These are phyloP conservation scores for Leptestheria dahalacensis DNA, from an alignment of 1,140 invertebrate species.

Conservation along the genomic window DNA sequence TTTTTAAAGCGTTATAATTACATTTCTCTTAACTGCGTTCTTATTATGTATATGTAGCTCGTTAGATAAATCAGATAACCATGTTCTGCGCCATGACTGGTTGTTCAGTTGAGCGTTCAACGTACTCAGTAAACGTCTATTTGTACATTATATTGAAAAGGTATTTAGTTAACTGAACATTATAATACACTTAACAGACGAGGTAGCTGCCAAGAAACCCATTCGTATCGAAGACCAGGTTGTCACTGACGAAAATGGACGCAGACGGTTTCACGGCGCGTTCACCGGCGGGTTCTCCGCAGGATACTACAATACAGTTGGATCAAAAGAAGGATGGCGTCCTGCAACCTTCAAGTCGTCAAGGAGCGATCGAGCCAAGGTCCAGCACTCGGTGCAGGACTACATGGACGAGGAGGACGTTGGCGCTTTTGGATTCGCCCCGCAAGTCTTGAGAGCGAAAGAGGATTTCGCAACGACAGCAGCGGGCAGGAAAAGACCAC, in stretches of 20 bases:
- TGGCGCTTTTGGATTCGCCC: conserved; percentile 88
- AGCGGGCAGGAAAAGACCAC: conserved; percentile 20
- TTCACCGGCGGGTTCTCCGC: conserved; percentile 99
- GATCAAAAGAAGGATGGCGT: conserved; percentile 85
- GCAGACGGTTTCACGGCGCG: conserved; percentile 91
- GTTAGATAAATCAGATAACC: conserved; percentile 10
- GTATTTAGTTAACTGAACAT: too few relatives aligned
- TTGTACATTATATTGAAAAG: too few relatives aligned
- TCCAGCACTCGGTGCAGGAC: conserved; percentile 60
- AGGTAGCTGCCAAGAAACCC: conserved; percentile 61
- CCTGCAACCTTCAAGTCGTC: conserved; percentile 87
- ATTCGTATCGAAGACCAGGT: conserved; percentile 74
- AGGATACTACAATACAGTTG: conserved; percentile 94
- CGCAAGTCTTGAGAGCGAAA: conserved; percentile 59
- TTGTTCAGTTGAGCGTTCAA: too few relatives aligned
- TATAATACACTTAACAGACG: too few relatives aligned
- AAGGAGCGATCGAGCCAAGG: conserved; percentile 40
- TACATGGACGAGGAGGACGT: conserved; percentile 99
- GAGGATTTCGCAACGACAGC: conserved; percentile 43
- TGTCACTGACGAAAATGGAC: conserved; percentile 75
- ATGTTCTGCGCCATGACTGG: too few relatives aligned
- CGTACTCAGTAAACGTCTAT: too few relatives aligned
- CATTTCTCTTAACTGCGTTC: background rate
- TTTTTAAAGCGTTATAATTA: background rate
- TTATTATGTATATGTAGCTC: conserved; percentile 7